A percentile compares a stretch with the other conserved stretches of the same genome.
Conservation (phyloP, 1,140 invertebrate genomes). For the Camponotus pennsylvanicus region DNA sequence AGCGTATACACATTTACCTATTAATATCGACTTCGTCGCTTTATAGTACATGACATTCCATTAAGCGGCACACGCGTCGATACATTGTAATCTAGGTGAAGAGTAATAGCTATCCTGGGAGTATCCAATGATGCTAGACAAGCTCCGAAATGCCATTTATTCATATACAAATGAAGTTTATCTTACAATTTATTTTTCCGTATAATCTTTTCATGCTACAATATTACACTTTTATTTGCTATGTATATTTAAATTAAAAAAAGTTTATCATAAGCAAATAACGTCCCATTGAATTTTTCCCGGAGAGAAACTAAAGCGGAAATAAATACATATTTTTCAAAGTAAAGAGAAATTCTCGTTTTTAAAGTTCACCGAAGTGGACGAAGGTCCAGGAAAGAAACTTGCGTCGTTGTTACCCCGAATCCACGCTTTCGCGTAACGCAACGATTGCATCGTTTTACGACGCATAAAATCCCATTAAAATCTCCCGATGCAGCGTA, state of each 20-base stretch:
- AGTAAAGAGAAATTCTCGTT: background rate
- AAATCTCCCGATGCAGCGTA: background rate
- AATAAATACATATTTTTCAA: background rate
- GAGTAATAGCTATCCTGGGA: slow-evolving; percentile 13
- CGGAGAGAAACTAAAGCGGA: background rate
- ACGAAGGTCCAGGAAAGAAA: background rate
- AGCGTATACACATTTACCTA: slow-evolving; percentile 30
- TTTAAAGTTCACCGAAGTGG: background rate
- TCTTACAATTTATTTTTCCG: background rate
- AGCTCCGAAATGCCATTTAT: slow-evolving; percentile 15
- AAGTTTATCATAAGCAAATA: background rate
- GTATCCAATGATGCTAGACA: slow-evolving; percentile 8
- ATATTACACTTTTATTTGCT: background rate
- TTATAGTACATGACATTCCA: slow-evolving; percentile 47
- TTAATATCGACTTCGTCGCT: slow-evolving; percentile 48
- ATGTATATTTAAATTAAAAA: background rate
- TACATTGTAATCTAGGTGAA: slow-evolving; percentile 27
- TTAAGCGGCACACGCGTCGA: slow-evolving; percentile 32
- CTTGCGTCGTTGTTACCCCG: background rate
- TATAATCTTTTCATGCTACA: background rate
- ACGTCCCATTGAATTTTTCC: background rate
- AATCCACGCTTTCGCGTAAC: background rate
- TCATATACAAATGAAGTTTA: background rate
- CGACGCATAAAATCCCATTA: slow-evolving; percentile 34
- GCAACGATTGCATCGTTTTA: slow-evolving; percentile 28